Base-by-base conservation (phyloP, 2,888 invertebrate genomes). In the Notodonta ziczac region DNA sequence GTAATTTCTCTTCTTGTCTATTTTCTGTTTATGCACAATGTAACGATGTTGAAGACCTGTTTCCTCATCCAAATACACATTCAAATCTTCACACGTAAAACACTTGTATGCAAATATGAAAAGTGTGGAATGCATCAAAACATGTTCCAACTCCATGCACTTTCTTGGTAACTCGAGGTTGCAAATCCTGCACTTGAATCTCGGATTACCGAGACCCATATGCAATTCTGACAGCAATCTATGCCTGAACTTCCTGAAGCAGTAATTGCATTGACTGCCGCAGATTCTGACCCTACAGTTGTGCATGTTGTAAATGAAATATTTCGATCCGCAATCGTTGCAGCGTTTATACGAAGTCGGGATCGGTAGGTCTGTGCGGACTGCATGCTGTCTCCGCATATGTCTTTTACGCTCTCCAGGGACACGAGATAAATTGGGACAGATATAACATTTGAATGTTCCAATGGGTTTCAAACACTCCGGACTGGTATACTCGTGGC, bases 131-230 rank as follows among this genome's bases (percentile, higher is more conserved):
- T 89, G 89, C 0, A 13, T 16, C 10, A 82, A 4, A 54, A 87
- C 62, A 67, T 89, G 89, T 0, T 76, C 64, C 0, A 66, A 59
- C 2, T 80, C 76, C 68, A 73, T 72, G 55, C 89, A 90, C 2
- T 60, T 50, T 0, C 57, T 66, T 0, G 0, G 0, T 0, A 89
- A 13, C 0, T 4, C 0, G 0, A 8, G 5, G 0, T 9, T 0
- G 13, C 89, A 89, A 0, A 85, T 7, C 0, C 56, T 57, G 58
- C 90, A 89, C 0, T 39, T 10, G 0, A 46, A 56, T 0, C 61
- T 4, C 0, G 16, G 14, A 0, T 56, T 35, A 0, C 61, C 52
- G 0, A 35, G 16, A 0, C 4, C 4, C 12, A 62, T 12, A 59
- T 89, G 89, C 0, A 68, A 0, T 0, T 70, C 35, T 0, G 69